These are phyloP conservation scores for Brachyopa scutellaris DNA, from an alignment of 2,888 invertebrate species.

Conservation along the genomic window DNA sequence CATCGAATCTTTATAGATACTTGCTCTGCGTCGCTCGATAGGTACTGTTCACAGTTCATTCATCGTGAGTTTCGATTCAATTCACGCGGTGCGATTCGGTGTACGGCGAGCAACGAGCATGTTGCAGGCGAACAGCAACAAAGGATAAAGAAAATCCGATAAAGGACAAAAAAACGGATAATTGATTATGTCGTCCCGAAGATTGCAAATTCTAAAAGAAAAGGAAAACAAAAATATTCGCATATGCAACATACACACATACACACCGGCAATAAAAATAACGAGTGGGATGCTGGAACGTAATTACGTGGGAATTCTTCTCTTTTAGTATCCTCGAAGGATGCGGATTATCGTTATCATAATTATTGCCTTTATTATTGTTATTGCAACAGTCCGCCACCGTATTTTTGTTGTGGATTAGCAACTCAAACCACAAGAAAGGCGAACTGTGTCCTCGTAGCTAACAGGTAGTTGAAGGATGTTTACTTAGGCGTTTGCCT, in stretches of 20 bases:
- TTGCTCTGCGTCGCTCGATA: constrained; percentile 3
- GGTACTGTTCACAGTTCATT: constrained; percentile 21
- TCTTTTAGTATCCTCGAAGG: constrained; percentile 4
- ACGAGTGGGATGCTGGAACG: constrained; percentile 42
- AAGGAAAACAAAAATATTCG: constrained; percentile 12
- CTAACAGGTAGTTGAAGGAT: constrained; percentile 42
- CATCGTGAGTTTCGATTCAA: constrained; percentile 43
- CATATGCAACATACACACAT: constrained; percentile 22
- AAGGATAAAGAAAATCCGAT: constrained; percentile 31
- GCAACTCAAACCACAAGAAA: constrained; percentile 1
- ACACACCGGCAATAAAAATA: constrained; percentile 37
- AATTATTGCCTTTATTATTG: constrained; percentile 42
- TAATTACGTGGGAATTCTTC: constrained; percentile 49
- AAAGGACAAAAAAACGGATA: constrained; percentile 35
- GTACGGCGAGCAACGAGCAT: constrained; percentile 23
- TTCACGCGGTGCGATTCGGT: constrained; percentile 11
- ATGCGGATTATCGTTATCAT: constrained; percentile 49
- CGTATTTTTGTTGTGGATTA: constrained; percentile 44
- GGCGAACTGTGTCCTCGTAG: not conserved
- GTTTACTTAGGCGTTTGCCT: constrained; percentile 38
- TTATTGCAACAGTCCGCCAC: constrained; percentile 36
- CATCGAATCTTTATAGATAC: constrained; percentile 6
- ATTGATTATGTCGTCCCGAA: constrained; percentile 42
- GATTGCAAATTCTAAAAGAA: constrained; percentile 17
- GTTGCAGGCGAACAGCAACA: constrained; percentile 3